These are phyloP conservation scores for Syngnathus acus DNA, from an alignment of 2,797 vertebrate species.

Conservation along the genomic window DNA sequence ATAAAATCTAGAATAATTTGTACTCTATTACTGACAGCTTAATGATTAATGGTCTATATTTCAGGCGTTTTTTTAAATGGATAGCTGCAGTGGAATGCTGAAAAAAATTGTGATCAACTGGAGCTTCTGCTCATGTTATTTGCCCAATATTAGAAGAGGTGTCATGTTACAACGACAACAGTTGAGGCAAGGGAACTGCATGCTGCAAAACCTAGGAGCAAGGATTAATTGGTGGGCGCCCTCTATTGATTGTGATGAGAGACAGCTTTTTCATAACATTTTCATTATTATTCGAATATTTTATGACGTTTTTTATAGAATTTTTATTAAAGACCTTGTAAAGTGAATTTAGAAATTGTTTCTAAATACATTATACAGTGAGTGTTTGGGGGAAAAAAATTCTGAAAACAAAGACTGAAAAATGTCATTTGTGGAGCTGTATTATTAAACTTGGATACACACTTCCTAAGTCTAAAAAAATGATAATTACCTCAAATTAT, in stretches of 20 bases:
- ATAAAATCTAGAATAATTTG: slow-evolving; percentile 2
- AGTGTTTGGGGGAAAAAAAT: background rate
- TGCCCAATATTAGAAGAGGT: background rate
- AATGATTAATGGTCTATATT: background rate
- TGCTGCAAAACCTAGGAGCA: background rate
- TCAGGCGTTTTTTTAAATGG: background rate
- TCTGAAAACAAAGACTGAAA: background rate
- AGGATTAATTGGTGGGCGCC: slow-evolving; percentile 1
- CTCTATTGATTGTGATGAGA: background rate
- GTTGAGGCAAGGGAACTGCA: background rate
- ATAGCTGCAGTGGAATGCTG: background rate
- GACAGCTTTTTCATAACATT: background rate
- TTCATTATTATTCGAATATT: background rate
- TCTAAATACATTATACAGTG: background rate
- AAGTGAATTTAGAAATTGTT: background rate
- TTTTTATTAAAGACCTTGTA: background rate
- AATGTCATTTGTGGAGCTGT: background rate
- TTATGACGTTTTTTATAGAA: background rate
- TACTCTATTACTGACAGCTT: background rate
- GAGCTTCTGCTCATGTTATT: slow-evolving; percentile 2
- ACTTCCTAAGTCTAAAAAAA: too few species aligned
- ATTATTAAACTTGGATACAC: too few species aligned
- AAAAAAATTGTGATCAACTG: background rate
- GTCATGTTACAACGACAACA: background rate
- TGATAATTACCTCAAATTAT: too few species aligned